Evolutionary conservation across 1,140 invertebrate genomes (phyloP), one percentile per base, ranked within the genome.

Genomic region (Zaprionus tsacasi): DNA sequence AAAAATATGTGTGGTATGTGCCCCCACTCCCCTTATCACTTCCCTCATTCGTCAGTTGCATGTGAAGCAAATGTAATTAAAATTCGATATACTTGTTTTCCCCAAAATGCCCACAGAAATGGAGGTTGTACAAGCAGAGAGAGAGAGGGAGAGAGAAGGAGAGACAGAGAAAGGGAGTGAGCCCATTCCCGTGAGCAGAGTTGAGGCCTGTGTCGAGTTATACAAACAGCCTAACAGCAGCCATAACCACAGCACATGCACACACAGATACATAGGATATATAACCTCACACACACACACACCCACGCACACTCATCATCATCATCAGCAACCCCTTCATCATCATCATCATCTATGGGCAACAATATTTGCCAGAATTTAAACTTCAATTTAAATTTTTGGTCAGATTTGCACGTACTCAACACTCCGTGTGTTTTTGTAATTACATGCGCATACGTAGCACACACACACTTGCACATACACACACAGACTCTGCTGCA

Each of bases 11-110:
- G 33, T 35, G 33, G 33, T 6, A 35, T 61, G 71, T 56, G 48
- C 43, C 25, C 11, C 15, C 43, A 8, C 43, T 11, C 45, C 11
- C 1, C 8, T 1, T 17, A 6, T 6, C 15, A 3, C 15, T 48
- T 2, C 45, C 5, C 8, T 10, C 45, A 17, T 2, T 50, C 11
- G 45, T 17, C 45, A 25, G 45, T 50, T 50, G 45, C 72, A 65
- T 73, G 76, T 66, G 81, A 88, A 76, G 85, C 78, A 91, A 91
- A 91, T 91, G 88, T 91, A 91, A 91, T 91, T 91, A 91, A 91
- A 91, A 91, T 88, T 91, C 88, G 82, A 91, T 91, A 91, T 91
- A 91, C 88, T 91, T 91, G 88, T 91, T 91, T 91, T 91, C 74
- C 81, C 70, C 71, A 61, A 82, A 83, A 77, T 78, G 79, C 58